Evolutionary conservation across 2,888 invertebrate species (phyloP).

Genomic region (Ptychoptera albimana): DNA sequence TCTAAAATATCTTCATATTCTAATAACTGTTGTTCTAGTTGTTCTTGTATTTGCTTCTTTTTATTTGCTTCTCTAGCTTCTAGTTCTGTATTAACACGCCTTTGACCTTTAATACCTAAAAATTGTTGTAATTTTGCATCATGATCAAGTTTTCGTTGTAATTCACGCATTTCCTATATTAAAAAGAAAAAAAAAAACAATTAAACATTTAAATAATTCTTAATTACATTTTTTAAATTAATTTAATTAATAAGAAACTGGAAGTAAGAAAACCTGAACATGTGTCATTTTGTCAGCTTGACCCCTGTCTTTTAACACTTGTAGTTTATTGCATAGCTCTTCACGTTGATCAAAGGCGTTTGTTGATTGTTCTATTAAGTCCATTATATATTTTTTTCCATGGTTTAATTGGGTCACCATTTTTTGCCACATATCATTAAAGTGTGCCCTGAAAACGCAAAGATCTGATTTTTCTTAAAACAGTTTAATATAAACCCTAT

Average conservation of each 20-base stretch:
- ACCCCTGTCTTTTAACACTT: conserved; percentile 61
- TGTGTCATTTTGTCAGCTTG: conserved; percentile 52
- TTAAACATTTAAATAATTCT: neutral
- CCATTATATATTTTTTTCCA: conserved; percentile 68
- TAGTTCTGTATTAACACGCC: conserved; percentile 54
- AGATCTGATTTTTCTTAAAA: too few species aligned
- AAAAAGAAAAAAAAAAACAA: neutral
- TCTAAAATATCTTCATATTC: conserved; percentile 61
- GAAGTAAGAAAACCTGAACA: conserved; percentile 40
- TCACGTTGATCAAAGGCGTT: conserved; percentile 78
- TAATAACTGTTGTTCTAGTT: conserved; percentile 51
- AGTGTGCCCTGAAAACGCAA: conserved; percentile 52
- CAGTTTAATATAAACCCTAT: too few species aligned
- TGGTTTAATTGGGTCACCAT: conserved; percentile 57
- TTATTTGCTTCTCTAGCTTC: conserved; percentile 59
- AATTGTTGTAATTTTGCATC: conserved; percentile 74
- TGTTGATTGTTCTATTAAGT: conserved; percentile 76
- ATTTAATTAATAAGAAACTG: neutral
- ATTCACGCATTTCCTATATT: conserved; percentile 66
- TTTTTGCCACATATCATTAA: conserved; percentile 67
- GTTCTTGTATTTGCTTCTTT: conserved; percentile 46
- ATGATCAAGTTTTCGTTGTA: conserved; percentile 71
- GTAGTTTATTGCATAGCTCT: conserved; percentile 63
- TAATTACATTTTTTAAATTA: neutral
- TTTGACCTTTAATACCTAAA: conserved; percentile 69